Conservation (phyloP, 35 echinoderm and acorn worm genomes). For the Amphiura filiformis region DNA sequence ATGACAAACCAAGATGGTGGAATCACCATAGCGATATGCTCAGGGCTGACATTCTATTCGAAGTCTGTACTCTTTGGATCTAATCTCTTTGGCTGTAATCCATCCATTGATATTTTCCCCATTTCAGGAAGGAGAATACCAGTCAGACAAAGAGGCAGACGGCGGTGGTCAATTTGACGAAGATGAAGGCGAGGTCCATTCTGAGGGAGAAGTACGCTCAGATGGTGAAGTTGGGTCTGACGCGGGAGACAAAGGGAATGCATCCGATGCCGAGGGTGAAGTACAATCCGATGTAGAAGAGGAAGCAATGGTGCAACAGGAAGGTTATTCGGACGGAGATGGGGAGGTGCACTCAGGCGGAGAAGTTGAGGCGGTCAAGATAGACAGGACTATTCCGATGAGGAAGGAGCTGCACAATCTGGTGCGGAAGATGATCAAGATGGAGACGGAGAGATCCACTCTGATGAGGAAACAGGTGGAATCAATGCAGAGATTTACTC, state of each 20-base stretch:
- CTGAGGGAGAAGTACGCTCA: conserved; percentile 22
- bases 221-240: conserved; percentile 17
- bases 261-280: conserved; percentile 4
- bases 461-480: conserved; percentile 25
- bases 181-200: not conserved
- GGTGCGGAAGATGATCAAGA: conserved; percentile 15
- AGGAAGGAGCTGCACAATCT: not conserved
- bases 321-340: not conserved
- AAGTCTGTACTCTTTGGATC: too few relatives aligned
- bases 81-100: too few relatives aligned
- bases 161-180: not conserved
- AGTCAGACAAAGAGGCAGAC: conserved; percentile 42
- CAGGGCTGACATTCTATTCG: too few relatives aligned
- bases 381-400: not conserved
- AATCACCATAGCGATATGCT: too few relatives aligned
- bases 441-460: not conserved
- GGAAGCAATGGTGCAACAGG: too few relatives aligned
- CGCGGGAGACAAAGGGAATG: not conserved
- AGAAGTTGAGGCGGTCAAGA: conserved; percentile 16
- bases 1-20: too few relatives aligned
- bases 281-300: not conserved
- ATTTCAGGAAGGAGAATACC: conserved; percentile 70
- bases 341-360: conserved; percentile 31
- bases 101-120: too few relatives aligned
- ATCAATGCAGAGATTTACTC: not conserved